These are phyloP conservation scores for Bolborhynchus lineola DNA, from an alignment of 2,113 vertebrate genomes.

Conservation along the genomic window DNA sequence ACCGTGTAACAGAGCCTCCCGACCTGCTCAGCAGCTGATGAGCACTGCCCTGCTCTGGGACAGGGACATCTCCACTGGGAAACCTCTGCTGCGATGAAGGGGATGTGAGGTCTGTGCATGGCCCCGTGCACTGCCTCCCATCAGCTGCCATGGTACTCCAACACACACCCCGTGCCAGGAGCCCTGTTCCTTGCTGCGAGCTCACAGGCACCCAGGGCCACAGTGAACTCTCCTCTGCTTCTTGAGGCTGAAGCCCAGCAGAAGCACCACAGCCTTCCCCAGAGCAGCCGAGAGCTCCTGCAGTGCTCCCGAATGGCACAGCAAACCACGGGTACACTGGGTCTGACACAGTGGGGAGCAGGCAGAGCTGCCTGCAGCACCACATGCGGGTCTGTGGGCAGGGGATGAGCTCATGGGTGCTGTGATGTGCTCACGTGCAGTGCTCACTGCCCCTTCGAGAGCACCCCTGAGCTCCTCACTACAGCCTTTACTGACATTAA, in stretches of 20 bases:
- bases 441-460: accelerated
- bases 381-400: accelerated
- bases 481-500: neutral
- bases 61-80: neutral
- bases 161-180: accelerated
- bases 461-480: neutral
- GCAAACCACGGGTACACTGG: accelerated
- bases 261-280: accelerated
- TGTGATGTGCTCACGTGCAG: neutral
- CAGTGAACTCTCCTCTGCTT: neutral
- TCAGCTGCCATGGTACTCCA: accelerated
- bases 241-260: neutral
- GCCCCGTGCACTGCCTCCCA: accelerated
- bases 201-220: accelerated
- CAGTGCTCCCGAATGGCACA: accelerated
- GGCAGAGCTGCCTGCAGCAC: neutral
- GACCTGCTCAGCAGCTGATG: accelerated
- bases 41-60: neutral
- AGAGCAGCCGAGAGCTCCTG: neutral
- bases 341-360: accelerated
- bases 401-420: accelerated
- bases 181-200: neutral
- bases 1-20: accelerated
- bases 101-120: accelerated
- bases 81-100: accelerated